phyloP scores from a whole-genome alignment of 2,113 vertebrate species.

The Scolopax mira region DNA sequence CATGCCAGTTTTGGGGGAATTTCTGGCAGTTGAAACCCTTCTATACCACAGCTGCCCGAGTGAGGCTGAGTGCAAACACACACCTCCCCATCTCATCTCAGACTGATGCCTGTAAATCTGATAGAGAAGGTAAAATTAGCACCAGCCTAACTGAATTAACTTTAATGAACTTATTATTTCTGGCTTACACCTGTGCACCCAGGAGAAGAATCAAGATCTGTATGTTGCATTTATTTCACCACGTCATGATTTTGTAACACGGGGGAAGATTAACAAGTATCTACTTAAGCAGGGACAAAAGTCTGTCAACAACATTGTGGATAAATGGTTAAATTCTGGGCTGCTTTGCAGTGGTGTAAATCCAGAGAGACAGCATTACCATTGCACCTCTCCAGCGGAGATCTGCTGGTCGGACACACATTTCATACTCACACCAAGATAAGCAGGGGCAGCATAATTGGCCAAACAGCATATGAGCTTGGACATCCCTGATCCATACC shows the following conservation, averaged over 20 bases:
- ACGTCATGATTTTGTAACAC: neutral
- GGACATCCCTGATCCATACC: neutral
- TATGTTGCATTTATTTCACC: neutral
- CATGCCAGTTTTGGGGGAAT: neutral
- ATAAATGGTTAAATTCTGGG: neutral
- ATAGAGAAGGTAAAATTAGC: neutral
- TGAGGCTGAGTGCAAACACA: neutral
- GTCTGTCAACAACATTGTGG: neutral
- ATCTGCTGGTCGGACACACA: neutral
- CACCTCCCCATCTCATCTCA: neutral
- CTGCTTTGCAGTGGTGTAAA: neutral
- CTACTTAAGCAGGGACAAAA: neutral
- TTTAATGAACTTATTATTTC: neutral
- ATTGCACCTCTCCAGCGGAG: neutral
- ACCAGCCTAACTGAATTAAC: neutral
- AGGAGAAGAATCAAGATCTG: neutral
- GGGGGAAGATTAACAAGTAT: neutral
- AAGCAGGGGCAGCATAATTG: neutral
- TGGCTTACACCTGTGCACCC: neutral
- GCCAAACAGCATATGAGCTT: neutral
- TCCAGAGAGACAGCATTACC: neutral
- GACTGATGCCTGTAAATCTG: neutral
- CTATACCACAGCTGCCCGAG: neutral
- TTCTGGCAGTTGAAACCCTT: neutral
- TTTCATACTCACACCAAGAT: neutral